Percentiles rank a stretch among this genome's conserved stretches.
Evolutionary conservation across 2,888 invertebrate genomes (phyloP).

Genomic region (Eupithecia subumbrata): DNA sequence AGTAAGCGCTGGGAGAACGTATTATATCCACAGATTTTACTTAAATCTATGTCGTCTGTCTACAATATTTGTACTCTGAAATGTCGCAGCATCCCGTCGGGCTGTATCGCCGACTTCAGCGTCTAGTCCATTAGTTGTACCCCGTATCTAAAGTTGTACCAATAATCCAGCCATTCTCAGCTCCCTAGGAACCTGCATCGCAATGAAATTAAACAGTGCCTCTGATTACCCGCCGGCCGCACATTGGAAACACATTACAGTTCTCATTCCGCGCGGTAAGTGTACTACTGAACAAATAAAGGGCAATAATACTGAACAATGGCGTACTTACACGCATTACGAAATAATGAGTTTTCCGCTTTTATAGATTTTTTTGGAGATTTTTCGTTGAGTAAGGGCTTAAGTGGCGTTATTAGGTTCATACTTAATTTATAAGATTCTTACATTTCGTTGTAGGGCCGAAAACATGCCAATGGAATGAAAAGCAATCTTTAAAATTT

Average conservation of each 20-base stretch:
- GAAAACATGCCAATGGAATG: background rate
- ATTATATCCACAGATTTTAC: too few species aligned
- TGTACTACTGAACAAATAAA: conserved; percentile 25
- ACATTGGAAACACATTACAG: conserved; percentile 37
- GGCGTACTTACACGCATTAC: conserved; percentile 5
- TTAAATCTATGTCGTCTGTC: too few species aligned
- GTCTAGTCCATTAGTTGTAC: background rate
- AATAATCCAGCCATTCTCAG: conserved; percentile 18
- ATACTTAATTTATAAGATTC: background rate
- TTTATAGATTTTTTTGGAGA: background rate
- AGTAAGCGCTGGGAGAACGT: too few species aligned
- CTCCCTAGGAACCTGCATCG: conserved; percentile 22
- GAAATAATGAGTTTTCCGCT: conserved; percentile 1
- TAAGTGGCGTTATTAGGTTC: background rate
- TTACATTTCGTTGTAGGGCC: background rate
- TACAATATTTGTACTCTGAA: background rate
- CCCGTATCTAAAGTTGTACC: background rate
- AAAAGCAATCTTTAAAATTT: too few species aligned
- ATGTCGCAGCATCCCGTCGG: background rate
- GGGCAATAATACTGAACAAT: conserved; percentile 13
- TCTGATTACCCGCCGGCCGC: conserved; percentile 33
- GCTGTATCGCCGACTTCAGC: background rate
- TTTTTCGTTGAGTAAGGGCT: background rate
- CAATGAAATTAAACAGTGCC: conserved; percentile 37
- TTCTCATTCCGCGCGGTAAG: conserved; percentile 34